A percentile compares a stretch with the other conserved stretches of the same genome.
These are phyloP conservation scores for Chironomus riparius DNA, from an alignment of 2,888 invertebrate species.

Conservation along the genomic window DNA sequence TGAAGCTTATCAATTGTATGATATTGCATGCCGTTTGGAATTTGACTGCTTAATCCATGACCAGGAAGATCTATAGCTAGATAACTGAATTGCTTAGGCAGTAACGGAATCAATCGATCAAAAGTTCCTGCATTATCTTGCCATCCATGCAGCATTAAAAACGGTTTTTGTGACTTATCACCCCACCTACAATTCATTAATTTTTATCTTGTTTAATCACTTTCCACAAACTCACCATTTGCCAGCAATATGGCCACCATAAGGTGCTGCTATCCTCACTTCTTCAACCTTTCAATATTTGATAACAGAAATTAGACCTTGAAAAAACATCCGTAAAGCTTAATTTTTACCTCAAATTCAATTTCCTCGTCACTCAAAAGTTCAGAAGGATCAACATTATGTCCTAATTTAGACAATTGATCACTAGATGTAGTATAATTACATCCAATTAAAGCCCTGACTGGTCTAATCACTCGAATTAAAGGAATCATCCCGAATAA, in stretches of 20 bases:
- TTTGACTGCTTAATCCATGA: conserved; percentile 60
- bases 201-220: not conserved
- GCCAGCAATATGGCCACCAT: conserved; percentile 55
- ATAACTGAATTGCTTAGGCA: conserved; percentile 45
- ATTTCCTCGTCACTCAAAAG: conserved; percentile 5
- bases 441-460: not conserved
- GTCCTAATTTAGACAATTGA: no score
- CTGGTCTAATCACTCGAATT: not conserved
- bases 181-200: conserved; percentile 48
- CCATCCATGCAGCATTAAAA: conserved; percentile 68
- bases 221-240: conserved; percentile 57
- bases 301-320: not conserved
- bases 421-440: not conserved
- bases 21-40: conserved; percentile 49
- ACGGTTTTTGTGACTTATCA: conserved; percentile 49
- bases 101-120: conserved; percentile 55
- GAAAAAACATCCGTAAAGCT: not conserved
- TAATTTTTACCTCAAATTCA: not conserved
- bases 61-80: conserved; percentile 62
- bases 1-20: conserved; percentile 41
- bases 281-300: conserved; percentile 45
- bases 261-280: conserved; percentile 57
- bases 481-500: not conserved
- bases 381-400: not conserved
- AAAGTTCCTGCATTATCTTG: conserved; percentile 69